These are phyloP conservation scores for Manis javanica DNA, from an alignment of 2,797 vertebrate species.

Conservation along the genomic window DNA sequence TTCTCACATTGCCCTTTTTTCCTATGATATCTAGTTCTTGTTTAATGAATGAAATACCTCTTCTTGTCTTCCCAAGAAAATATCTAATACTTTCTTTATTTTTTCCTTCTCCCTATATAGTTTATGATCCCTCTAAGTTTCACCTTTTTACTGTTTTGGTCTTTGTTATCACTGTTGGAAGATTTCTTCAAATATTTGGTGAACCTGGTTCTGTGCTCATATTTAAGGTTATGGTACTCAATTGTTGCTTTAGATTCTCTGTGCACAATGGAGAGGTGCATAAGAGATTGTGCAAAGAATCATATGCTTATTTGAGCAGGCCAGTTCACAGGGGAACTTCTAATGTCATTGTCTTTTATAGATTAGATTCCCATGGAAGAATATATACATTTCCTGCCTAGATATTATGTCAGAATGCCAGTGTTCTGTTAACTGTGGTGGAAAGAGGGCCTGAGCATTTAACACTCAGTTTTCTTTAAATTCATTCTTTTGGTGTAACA, in stretches of 20 bases:
- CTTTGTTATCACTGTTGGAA: not conserved
- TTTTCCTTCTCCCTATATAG: not conserved
- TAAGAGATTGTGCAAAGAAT: not conserved
- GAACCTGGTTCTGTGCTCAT: not conserved
- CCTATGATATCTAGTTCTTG: not conserved
- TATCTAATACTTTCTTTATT: not conserved
- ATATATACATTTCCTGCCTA: not conserved
- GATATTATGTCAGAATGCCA: not conserved
- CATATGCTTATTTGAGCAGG: not conserved
- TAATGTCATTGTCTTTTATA: not conserved
- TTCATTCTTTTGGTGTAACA: not conserved
- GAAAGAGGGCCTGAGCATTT: not conserved
- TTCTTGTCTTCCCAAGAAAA: not conserved
- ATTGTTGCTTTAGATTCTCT: not conserved
- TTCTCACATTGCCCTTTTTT: not conserved
- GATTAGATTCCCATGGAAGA: not conserved
- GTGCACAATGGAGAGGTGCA: not conserved
- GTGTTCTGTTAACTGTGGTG: not conserved
- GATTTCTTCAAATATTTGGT: not conserved
- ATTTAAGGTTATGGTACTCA: not conserved
- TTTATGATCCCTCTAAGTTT: not conserved
- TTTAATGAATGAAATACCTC: not conserved
- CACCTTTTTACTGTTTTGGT: not conserved
- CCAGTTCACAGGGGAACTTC: not conserved
- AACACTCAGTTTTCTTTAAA: not conserved